Base-by-base conservation (phyloP, 2,797 vertebrate species). In the Coendou prehensilis region DNA sequence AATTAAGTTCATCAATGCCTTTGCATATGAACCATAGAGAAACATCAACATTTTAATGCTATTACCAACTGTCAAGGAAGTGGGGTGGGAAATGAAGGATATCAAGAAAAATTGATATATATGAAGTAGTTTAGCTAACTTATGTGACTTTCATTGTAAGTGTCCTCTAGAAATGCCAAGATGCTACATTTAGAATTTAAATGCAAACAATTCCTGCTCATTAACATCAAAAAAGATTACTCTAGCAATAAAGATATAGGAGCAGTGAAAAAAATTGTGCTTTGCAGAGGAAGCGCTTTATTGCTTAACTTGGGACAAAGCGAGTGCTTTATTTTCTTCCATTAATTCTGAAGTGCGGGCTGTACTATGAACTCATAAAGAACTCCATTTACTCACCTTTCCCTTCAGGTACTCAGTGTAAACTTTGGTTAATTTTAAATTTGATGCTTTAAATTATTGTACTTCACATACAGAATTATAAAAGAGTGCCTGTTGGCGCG, bases 21-120 rank as follows among this genome's bases (percentile, higher is more conserved):
- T 92, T 95, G 81, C 89, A 98, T 95, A 97, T 87, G 94, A 97
- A 97, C 95, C 89, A 93, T 92, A 52, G 90, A 93, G 22, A 97
- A 98, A 87, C 33, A 52, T 10, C 20, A 93, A 47, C 81, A 92
- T 95, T 97, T 92, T 91, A 79, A 90, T 71, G 22, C 80, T 88
- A 61, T 71, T 97, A 81, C 23, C 95, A 97, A 93, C 93, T 83
- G 98, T 94, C 30, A 96, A 71, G 9, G 5, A 82, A 57, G 86
- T 92, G 57, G 45, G 56, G 22, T 95, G 89, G 28, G 20, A 96
- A 98, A 94, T 64, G 41, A 95, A 96, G 87, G 4, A 94, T 69
- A 67, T 95, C 63, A 97, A 89, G 56, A 97, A 89, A 64, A 93
- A 89, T 95, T 82, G 56, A 67, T 86, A 93, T 50, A 73, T 90